A percentile compares a stretch with the other conserved stretches of the same genome.
Conservation (phyloP, 2,113 vertebrate species). For the Podarcis raffonei region DNA sequence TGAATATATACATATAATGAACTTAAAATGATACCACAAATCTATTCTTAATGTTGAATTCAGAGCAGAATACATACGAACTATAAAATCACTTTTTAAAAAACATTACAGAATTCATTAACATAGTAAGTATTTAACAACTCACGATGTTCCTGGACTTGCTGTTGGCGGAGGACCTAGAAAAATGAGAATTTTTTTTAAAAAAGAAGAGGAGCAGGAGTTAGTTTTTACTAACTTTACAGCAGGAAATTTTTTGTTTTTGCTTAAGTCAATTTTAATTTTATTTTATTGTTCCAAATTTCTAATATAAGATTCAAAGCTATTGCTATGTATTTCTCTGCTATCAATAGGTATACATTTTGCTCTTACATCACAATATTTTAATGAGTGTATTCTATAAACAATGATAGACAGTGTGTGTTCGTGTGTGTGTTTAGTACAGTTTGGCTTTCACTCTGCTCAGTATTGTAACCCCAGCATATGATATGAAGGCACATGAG, state of each 20-base stretch:
- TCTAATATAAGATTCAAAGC: constrained; percentile 13
- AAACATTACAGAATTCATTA: constrained; percentile 54
- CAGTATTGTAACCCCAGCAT: too few relatives aligned
- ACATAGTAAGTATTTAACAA: constrained; percentile 64
- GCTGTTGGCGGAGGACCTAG: constrained; percentile 92
- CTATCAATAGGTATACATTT: neutral
- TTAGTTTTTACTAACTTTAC: constrained; percentile 44
- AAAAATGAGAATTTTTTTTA: constrained; percentile 64
- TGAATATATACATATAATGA: neutral
- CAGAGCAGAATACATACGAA: constrained; percentile 34
- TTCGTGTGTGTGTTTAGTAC: neutral
- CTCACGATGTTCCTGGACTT: constrained; percentile 93
- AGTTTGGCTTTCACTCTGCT: neutral
- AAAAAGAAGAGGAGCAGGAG: constrained; percentile 52
- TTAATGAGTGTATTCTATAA: neutral
- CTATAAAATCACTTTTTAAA: neutral
- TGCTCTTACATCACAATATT: neutral
- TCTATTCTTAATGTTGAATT: constrained; percentile 24
- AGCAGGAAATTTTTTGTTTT: constrained; percentile 8
- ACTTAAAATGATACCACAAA: constrained; percentile 16
- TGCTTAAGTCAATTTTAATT: constrained; percentile 28
- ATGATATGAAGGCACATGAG: too few relatives aligned
- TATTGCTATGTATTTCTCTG: neutral
- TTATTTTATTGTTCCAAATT: constrained; percentile 9
- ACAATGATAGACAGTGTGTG: neutral